A percentile compares a stretch with the other conserved stretches of the same genome.
These are phyloP conservation scores for Elymnias hypermnestra DNA, from an alignment of 1,140 invertebrate genomes.

Conservation along the genomic window DNA sequence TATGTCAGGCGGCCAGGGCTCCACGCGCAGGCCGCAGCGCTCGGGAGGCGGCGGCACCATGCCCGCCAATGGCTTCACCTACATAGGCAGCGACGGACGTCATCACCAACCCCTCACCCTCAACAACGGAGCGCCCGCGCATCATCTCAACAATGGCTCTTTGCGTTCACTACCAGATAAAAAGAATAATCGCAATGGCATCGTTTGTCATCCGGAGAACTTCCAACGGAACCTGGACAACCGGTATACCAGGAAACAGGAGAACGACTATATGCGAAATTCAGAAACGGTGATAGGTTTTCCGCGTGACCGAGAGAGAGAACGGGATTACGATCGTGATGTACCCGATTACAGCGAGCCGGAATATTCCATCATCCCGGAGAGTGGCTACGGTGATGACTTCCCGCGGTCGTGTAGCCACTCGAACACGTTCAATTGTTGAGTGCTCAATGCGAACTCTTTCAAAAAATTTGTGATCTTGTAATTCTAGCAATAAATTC, in stretches of 20 bases:
- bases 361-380: constrained; percentile 71
- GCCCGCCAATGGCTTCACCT: constrained; percentile 84
- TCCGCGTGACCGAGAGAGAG: constrained; percentile 44
- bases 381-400: constrained; percentile 58
- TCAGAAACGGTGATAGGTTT: constrained; percentile 65
- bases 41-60: constrained; percentile 80
- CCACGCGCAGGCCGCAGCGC: constrained; percentile 73
- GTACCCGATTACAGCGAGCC: constrained; percentile 59
- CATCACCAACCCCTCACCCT: constrained; percentile 68
- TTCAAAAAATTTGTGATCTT: constrained; percentile 71
- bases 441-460: constrained; percentile 44
- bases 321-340: constrained; percentile 31
- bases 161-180: constrained; percentile 62
- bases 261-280: constrained; percentile 67
- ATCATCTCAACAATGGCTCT: constrained; percentile 71
- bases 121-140: constrained; percentile 71
- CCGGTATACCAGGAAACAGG: constrained; percentile 68
- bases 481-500: constrained; percentile 76
- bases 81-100: constrained; percentile 79
- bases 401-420: constrained; percentile 65
- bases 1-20: constrained; percentile 77
- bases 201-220: constrained; percentile 66
- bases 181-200: constrained; percentile 64
- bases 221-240: constrained; percentile 69
- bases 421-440: constrained; percentile 75